These are phyloP conservation scores for Dryocosmus kuriphilus DNA, from an alignment of 2,888 invertebrate genomes.

Conservation along the genomic window DNA sequence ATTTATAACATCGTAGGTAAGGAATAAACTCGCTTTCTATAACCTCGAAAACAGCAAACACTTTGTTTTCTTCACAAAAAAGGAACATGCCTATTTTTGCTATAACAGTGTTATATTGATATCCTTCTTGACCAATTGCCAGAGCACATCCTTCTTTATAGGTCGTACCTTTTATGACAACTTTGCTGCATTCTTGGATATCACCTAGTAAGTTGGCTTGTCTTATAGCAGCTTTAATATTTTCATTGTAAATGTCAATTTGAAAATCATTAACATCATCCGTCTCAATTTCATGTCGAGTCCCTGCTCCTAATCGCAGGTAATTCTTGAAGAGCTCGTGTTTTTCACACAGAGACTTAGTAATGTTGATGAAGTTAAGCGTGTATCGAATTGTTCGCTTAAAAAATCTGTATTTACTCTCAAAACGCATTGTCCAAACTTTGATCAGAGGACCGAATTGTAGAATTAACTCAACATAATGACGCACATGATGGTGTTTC, in stretches of 20 bases:
- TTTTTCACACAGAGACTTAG: background rate
- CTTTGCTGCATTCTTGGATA: conserved; percentile 42
- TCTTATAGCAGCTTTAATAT: conserved; percentile 16
- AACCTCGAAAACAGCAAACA: background rate
- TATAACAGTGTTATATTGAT: conserved; percentile 46
- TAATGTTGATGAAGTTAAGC: conserved; percentile 8
- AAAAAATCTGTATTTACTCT: conserved; percentile 62
- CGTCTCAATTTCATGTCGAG: background rate
- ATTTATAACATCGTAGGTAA: background rate
- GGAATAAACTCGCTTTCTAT: background rate
- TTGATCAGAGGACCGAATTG: conserved; percentile 55
- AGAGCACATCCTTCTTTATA: conserved; percentile 48
- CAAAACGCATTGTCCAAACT: conserved; percentile 60
- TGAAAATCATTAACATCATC: background rate
- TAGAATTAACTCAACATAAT: conserved; percentile 52
- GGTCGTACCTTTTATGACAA: conserved; percentile 46
- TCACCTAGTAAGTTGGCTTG: background rate
- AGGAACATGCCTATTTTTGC: conserved; percentile 47
- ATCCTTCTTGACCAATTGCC: conserved; percentile 39
- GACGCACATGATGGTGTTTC: conserved; percentile 55
- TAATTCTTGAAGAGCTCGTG: too few relatives aligned
- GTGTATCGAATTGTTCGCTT: conserved; percentile 50
- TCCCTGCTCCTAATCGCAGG: background rate
- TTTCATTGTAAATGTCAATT: conserved; percentile 14
- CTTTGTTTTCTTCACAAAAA: background rate